A percentile compares a stretch with the other conserved stretches of the same genome.
phyloP scores from a whole-genome alignment of 2,888 invertebrate species.

The Drosophila tanythrix region DNA sequence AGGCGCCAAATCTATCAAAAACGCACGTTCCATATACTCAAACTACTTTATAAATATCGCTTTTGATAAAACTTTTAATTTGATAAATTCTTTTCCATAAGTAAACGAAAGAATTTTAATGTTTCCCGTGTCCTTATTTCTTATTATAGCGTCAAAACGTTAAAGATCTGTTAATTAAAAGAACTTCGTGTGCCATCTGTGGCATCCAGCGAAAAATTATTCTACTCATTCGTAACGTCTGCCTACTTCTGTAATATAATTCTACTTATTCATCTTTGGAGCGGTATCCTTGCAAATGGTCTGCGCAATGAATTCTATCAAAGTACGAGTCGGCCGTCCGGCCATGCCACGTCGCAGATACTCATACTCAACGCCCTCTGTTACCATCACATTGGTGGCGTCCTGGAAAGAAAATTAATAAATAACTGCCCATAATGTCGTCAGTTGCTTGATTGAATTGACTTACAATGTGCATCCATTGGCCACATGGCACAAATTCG shows the following conservation, averaged over 20 bases:
- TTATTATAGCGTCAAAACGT: slow-evolving; percentile 28
- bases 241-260: neutral
- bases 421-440: fast-evolving
- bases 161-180: slow-evolving; percentile 27
- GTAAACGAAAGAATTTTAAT: slow-evolving; percentile 61
- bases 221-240: neutral
- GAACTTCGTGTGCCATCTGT: neutral
- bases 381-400: slow-evolving; percentile 90
- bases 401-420: slow-evolving; percentile 82
- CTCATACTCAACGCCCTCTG: slow-evolving; percentile 87
- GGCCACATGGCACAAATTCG: slow-evolving; percentile 89
- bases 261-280: slow-evolving; percentile 66
- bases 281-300: slow-evolving; percentile 84
- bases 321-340: slow-evolving; percentile 90
- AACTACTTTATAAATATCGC: slow-evolving; percentile 33
- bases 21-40: slow-evolving; percentile 33
- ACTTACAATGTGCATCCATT: slow-evolving; percentile 91
- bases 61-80: slow-evolving; percentile 71
- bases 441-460: neutral
- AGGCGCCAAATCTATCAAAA: slow-evolving; percentile 33
- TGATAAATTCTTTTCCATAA: slow-evolving; percentile 56
- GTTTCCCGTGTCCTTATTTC: slow-evolving; percentile 19
- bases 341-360: slow-evolving; percentile 89
- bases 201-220: slow-evolving; percentile 1
- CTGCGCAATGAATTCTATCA: slow-evolving; percentile 89